Evolutionary conservation across 2,113 vertebrate species (phyloP).

Genomic region (Macquaria australasica): DNA sequence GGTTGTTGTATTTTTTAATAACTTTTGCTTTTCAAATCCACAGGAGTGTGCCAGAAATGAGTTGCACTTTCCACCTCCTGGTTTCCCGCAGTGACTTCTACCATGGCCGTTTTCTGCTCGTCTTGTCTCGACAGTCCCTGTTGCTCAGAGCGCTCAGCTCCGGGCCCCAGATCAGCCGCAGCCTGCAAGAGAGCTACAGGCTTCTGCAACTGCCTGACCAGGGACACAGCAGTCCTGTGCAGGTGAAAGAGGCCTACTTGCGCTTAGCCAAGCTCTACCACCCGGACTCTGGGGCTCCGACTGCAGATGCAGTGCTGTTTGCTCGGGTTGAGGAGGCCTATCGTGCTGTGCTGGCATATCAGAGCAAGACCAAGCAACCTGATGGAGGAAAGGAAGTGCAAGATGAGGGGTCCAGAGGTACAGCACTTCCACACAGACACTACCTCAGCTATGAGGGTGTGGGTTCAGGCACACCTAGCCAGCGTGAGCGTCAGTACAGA

Average conservation of each 20-base stretch:
- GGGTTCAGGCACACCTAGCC: conserved; percentile 92
- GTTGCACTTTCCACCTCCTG: conserved; percentile 46
- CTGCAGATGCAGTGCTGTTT: conserved; percentile 86
- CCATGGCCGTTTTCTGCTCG: conserved; percentile 23
- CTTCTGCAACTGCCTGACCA: conserved; percentile 79
- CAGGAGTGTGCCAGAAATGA: conserved; percentile 62
- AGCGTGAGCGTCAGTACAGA: conserved; percentile 92
- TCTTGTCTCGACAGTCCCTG: conserved; percentile 10
- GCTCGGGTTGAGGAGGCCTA: conserved; percentile 91
- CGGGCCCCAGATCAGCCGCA: conserved; percentile 45
- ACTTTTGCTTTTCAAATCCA: conserved; percentile 14
- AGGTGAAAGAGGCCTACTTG: conserved; percentile 89
- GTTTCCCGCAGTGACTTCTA: background rate
- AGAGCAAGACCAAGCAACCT: conserved; percentile 65
- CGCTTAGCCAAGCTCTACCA: conserved; percentile 93
- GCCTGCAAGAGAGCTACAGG: conserved; percentile 79
- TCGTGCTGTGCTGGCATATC: conserved; percentile 86
- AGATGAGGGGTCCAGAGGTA: conserved; percentile 83
- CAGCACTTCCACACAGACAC: conserved; percentile 90
- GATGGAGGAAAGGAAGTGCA: conserved; percentile 67
- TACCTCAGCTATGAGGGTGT: conserved; percentile 95
- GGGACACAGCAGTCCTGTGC: conserved; percentile 68
- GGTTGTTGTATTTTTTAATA: background rate
- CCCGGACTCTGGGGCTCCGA: conserved; percentile 88
- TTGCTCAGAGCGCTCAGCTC: conserved; percentile 56